Conservation (phyloP, 2,888 invertebrate genomes). For the Sympetrum striolatum region DNA sequence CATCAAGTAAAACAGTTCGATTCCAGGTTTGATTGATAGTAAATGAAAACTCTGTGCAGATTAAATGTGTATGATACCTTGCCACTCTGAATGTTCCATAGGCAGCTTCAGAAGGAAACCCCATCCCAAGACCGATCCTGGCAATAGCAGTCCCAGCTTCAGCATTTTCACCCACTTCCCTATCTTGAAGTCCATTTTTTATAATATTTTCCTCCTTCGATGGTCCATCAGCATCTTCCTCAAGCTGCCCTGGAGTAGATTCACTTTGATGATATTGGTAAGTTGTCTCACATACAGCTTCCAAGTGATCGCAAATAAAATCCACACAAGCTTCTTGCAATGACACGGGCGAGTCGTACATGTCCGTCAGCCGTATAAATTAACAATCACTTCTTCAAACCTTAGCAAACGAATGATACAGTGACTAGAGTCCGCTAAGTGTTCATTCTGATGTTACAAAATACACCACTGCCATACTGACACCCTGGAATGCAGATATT, state of each 20-base stretch:
- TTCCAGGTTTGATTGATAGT: background rate
- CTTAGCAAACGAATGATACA: background rate
- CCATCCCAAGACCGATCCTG: conserved; percentile 21
- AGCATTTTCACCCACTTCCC: conserved; percentile 7
- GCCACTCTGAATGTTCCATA: conserved; percentile 21
- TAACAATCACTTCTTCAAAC: background rate
- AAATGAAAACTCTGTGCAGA: background rate
- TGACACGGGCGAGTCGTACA: conserved; percentile 70
- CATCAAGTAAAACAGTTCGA: background rate
- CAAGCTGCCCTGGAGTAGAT: background rate
- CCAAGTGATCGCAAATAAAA: conserved; percentile 69
- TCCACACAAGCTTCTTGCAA: conserved; percentile 70
- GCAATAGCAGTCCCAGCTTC: conserved; percentile 17
- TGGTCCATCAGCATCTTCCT: conserved; percentile 3
- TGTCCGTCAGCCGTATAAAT: conserved; percentile 51
- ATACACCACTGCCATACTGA: conserved; percentile 3
- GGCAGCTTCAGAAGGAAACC: conserved; percentile 28
- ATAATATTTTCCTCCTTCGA: background rate
- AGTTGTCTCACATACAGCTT: conserved; percentile 59
- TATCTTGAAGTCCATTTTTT: background rate
- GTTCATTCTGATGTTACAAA: background rate
- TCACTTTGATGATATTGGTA: conserved; percentile 25
- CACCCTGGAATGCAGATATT: conserved; percentile 15
- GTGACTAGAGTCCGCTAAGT: background rate
- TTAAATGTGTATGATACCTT: background rate